Evolutionary conservation across 2,113 vertebrate genomes (phyloP).

Genomic region (Alexandromys fortis): DNA sequence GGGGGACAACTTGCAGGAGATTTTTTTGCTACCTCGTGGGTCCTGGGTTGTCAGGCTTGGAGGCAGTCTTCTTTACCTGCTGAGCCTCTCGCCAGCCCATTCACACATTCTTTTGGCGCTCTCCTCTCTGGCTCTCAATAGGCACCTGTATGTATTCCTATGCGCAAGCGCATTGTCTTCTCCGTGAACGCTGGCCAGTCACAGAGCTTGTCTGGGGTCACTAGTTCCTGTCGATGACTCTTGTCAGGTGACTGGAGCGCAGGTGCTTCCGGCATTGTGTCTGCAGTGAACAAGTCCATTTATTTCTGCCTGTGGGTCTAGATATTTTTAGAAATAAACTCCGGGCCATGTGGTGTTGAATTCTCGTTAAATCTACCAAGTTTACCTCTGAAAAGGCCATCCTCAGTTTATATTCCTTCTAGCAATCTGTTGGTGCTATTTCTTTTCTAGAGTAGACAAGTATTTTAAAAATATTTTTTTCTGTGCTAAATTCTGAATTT

Average conservation of each 20-base stretch:
- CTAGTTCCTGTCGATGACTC: neutral
- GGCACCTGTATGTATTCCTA: neutral
- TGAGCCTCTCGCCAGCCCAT: neutral
- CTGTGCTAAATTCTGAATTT: constrained; percentile 59
- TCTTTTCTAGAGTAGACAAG: constrained; percentile 22
- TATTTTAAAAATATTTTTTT: constrained; percentile 19
- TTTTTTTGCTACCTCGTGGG: neutral
- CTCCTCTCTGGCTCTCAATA: neutral
- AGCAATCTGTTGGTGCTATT: neutral
- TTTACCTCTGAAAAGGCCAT: constrained; percentile 54
- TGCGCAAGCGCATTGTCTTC: neutral
- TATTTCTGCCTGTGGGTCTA: constrained; percentile 16
- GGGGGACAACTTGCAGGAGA: neutral
- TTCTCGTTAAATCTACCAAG: constrained; percentile 8
- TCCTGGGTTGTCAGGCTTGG: neutral
- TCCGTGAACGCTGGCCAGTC: neutral
- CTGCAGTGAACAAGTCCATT: neutral
- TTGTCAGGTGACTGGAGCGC: neutral
- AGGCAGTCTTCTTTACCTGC: neutral
- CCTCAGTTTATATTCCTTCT: constrained; percentile 16
- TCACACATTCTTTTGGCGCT: neutral
- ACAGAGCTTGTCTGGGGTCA: neutral
- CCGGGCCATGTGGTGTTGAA: neutral
- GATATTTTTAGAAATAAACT: constrained; percentile 35
- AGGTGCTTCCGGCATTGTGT: neutral